These are phyloP conservation scores for Enhydra lutris DNA, from an alignment of 2,113 vertebrate genomes.

Conservation along the genomic window DNA sequence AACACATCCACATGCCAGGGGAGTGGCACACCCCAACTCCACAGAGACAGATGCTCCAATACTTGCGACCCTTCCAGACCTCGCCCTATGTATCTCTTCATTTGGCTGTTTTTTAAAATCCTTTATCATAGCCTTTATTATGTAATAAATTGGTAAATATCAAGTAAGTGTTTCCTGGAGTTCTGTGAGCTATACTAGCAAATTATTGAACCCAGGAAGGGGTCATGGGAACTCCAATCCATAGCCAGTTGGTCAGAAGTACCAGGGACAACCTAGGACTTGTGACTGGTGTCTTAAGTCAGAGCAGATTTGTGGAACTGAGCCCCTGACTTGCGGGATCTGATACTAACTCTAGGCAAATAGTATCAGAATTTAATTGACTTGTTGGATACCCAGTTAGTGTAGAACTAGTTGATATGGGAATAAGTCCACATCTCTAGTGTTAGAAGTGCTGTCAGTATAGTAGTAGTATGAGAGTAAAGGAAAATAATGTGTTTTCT, in stretches of 20 bases:
- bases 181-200: not conserved
- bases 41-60: not conserved
- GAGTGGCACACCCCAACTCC: not conserved
- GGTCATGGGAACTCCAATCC: not conserved
- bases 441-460: not conserved
- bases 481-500: not conserved
- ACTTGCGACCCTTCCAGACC: not conserved
- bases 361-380: not conserved
- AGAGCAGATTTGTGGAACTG: not conserved
- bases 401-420: not conserved
- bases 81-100: not conserved
- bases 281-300: not conserved
- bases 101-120: not conserved
- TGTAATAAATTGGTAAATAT: not conserved
- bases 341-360: not conserved
- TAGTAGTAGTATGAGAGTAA: not conserved
- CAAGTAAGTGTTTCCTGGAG: not conserved
- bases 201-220: not conserved
- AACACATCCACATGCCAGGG: not conserved
- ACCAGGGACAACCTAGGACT: not conserved
- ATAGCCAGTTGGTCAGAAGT: not conserved
- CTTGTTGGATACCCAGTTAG: not conserved
- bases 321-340: not conserved
- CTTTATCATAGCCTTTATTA: not conserved
- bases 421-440: not conserved